Evolutionary conservation across 2,888 invertebrate genomes (phyloP), one percentile per base, ranked within the genome.

Genomic region (Eilema caniola): DNA sequence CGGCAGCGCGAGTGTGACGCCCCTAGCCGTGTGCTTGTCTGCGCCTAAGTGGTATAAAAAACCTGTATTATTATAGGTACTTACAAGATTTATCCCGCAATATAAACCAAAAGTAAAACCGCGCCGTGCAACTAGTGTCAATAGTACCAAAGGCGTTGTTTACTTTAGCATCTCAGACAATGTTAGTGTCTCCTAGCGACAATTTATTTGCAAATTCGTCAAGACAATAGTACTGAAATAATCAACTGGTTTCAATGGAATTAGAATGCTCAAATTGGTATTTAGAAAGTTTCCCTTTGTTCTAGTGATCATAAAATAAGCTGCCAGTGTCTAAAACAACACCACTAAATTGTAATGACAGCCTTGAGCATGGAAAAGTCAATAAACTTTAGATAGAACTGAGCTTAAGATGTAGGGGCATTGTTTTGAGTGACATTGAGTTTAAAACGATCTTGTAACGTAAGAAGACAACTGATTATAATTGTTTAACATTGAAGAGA

Each of bases 141-240:
- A 28, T 14, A 25, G 12, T 20, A 59, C 20, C n/a, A n/a, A n/a
- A n/a, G 10, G n/a, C 10, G 7, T n/a, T 1, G 20, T 20, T 16
- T 47, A 47, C 20, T 47, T 47, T 2, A n/a, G 53, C 0, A 53
- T n/a, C n/a, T n/a, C 2, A n/a, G n/a, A 53, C 53, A n/a, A n/a
- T n/a, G n/a, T n/a, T n/a, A n/a, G n/a, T 53, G 20, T 47, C 47
- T 47, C 7, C n/a, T 53, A n/a, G 10, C n/a, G n/a, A 16, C 12
- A 59, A 59, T 25, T 59, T 59, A 59, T 16, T 59, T 1, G 16
- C 59, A 59, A 59, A 59, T 25, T 59, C 16, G 59, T 28, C 25
- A 14, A 25, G 25, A 25, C 59, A 59, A 23, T 76, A 72, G 70
- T 71, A 76, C 64, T 76, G 61, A 11, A 57, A 24, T 33, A 5